Base-by-base conservation (phyloP, 2,113 vertebrate species). In the Argyrosomus japonicus region DNA sequence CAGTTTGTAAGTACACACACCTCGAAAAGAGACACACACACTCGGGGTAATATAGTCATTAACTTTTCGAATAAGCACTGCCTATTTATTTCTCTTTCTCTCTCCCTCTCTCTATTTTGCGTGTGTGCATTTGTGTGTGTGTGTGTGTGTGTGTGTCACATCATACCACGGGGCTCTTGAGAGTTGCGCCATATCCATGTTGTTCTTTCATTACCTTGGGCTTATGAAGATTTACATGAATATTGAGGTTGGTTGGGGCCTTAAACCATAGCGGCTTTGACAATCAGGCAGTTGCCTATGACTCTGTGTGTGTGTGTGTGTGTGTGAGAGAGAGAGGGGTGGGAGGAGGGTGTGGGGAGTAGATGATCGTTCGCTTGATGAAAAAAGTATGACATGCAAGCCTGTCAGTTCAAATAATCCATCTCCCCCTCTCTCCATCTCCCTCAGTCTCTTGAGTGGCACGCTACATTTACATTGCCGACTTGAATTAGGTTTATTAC, bases 121-220 rank as follows among this genome's bases (percentile, higher is more conserved):
- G 43, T 50, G 17, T 27, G 14, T 58, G 50, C 32, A 32, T 32
- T 5, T 54, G 43, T 17, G 36, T 48, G 50, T 50, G 18, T 51
- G 14, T 32, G 21, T 29, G 50, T 51, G 18, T 32, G 21, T 77
- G 74, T 68, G 75, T 71, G 60, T 51, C 67, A 48, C 77, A 86
- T 87, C 87, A 74, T 43, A 88, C 86, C 75, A 65, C 23, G 36
- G 40, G 65, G 23, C 88, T 85, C 89, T 29, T 45, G 70, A 81
- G 83, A 78, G 60, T 56, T 56, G 58, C 43, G 78, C 72, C 77
- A 81, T 79, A 84, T 84, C 84, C 57, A 75, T 91, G 87, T 91
- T 92, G 90, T 90, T 86, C 86, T 92, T 92, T 91, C 90, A 92
- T 93, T 93, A 91, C 69, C 21, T 23, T 48, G 2, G 88, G 90